Base-by-base conservation (phyloP, 1,140 invertebrate species). In the Charaxes varanes region DNA sequence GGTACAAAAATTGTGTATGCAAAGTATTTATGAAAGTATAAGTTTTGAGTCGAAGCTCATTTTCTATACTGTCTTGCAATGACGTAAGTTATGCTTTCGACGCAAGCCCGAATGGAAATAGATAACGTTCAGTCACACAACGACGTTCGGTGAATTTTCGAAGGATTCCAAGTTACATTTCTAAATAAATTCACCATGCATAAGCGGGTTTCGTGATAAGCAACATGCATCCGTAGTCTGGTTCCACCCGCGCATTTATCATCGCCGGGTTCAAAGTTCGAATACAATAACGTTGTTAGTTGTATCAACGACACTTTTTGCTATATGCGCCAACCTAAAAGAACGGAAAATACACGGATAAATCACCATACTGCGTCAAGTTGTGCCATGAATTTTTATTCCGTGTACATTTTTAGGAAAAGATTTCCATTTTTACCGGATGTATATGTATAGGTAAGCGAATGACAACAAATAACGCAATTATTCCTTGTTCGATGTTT, bases 251-350 rank as follows among this genome's bases (percentile, higher is more conserved):
- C 37, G 41, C 64, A 66, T 72, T 74, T 79, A 76, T 72, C 68
- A 67, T 64, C 34, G 33, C 36, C 46, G 53, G 61, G 68, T 68
- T 64, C 67, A 70, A 68, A 73, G 65, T 73, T 68, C 58, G 34
- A 54, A 63, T 54, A 68, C 65, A 68, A 70, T 71, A 61, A 60
- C 54, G 30, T 55, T 52, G 54, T 47, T 59, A 53, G 53, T 49
- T 54, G 22, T 53, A 53, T 44, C 34, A 44, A 40, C 51, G 53
- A 61, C 47, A 49, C 44, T 53, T 62, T 59, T 60, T 49, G 32
- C 28, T 18, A 28, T 32, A 38, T 28, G 19, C 15, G 24, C 31
- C n/a, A 35, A 35, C 18, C 28, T 36, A 30, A 47, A 41, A 34
- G 37, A 47, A 47, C 21, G 37, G 19, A 35, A 46, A 47, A 47